Percentiles rank a stretch among this genome's conserved stretches.
Conservation (phyloP, 1,140 invertebrate species). For the Drosophila sechellia region DNA sequence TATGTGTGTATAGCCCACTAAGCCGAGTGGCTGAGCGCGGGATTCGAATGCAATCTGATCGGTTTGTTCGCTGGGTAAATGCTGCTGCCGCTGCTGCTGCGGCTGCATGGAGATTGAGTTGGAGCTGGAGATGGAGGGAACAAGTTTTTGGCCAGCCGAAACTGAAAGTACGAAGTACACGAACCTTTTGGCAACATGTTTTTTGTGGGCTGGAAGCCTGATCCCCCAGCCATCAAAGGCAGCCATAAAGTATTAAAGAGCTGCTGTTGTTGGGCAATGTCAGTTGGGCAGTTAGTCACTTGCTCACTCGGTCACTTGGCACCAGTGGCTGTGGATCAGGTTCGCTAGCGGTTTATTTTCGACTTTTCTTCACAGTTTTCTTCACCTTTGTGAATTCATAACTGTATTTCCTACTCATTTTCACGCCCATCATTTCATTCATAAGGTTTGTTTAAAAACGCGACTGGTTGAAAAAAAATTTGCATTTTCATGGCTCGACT, state of each 20-base stretch:
- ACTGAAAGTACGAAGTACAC: slow-evolving; percentile 73
- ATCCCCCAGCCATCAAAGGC: slow-evolving; percentile 57
- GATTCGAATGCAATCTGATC: slow-evolving; percentile 75
- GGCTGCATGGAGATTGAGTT: slow-evolving; percentile 33
- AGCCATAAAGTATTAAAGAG: slow-evolving; percentile 40
- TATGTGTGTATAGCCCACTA: too few species aligned
- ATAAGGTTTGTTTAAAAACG: slow-evolving; percentile 71
- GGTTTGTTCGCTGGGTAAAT: slow-evolving; percentile 47
- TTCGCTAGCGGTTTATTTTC: slow-evolving; percentile 43
- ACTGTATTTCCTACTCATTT: slow-evolving; percentile 3
- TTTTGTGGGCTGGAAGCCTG: too few species aligned
- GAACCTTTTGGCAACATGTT: slow-evolving; percentile 64
- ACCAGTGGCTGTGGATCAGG: slow-evolving; percentile 60
- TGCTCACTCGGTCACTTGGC: slow-evolving; percentile 29
- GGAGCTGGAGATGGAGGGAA: slow-evolving; percentile 35
- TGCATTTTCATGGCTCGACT: slow-evolving; percentile 75
- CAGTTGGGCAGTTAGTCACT: slow-evolving; percentile 18
- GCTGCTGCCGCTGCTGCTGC: slow-evolving; percentile 27
- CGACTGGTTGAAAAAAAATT: slow-evolving; percentile 43
- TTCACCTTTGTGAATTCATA: background rate
- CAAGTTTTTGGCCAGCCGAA: slow-evolving; percentile 51
- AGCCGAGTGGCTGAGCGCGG: slow-evolving; percentile 20
- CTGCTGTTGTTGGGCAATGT: slow-evolving; percentile 52
- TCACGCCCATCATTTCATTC: slow-evolving; percentile 62
- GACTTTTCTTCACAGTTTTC: slow-evolving; percentile 16